Evolutionary conservation across 2,113 vertebrate genomes (phyloP), one percentile per base, ranked within the genome.

Genomic region (Microcebus griseorufus): DNA sequence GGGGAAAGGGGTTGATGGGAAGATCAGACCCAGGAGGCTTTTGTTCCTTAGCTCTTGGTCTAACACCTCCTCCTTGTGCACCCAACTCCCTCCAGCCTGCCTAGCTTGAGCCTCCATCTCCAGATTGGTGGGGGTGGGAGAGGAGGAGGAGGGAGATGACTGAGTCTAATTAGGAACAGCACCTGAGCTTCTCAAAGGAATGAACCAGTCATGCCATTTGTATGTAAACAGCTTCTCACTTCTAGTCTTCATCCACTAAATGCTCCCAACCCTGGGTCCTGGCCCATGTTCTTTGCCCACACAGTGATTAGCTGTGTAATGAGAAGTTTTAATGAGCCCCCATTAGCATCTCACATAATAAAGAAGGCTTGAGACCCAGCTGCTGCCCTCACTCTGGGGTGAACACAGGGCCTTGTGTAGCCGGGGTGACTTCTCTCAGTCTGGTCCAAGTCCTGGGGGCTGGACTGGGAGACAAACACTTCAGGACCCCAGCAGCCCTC

Each of bases 271-370:
- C 8, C 45, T 89, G 67, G 64, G 58, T 87, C 58, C 48, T 73
- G 53, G 55, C 58, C 83, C 37, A 22, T 60, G 53, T 60, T 79
- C 45, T 91, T 55, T 67, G 80, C 84, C 79, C 80, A 94, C 58
- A 75, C 69, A 87, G 42, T 90, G 93, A 97, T 88, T 96, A 96
- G 53, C 83, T 82, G 75, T 75, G 23, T 78, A 97, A 90, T 90
- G 79, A 90, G 83, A 87, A 80, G 62, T 89, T 97, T 96, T 80
- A 82, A 95, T 80, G 95, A 96, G 78, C 42, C 22, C 58, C 25
- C 83, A 89, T 72, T 84, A 92, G 32, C 53, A 73, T 95, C 39
- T 69, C 45, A 27, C 9, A 58, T 95, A 64, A 72, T 98, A 93
- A 95, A 94, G 78, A 55, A 83, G 22, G 72, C 78, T 95, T n/a